phyloP scores from a whole-genome alignment of 2,888 invertebrate genomes.

The Platypus cylindrus region DNA sequence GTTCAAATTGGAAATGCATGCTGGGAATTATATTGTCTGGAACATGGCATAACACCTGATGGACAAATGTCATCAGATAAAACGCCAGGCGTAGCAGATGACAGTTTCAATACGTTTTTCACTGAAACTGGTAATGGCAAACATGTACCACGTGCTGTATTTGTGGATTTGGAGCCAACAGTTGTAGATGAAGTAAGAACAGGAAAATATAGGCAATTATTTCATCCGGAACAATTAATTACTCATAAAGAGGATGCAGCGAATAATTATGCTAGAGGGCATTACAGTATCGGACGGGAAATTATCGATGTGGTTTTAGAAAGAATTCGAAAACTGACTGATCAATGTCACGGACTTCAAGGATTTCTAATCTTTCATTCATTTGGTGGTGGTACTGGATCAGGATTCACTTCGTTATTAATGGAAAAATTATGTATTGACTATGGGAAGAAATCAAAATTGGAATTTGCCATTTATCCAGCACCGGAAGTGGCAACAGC shows the following conservation, averaged over 20 bases:
- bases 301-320: slow-evolving; percentile 81
- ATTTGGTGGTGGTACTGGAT: slow-evolving; percentile 86
- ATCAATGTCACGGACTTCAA: slow-evolving; percentile 83
- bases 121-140: slow-evolving; percentile 90
- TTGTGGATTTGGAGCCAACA: slow-evolving; percentile 90
- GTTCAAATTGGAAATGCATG: slow-evolving; percentile 82
- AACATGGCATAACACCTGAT: slow-evolving; percentile 83
- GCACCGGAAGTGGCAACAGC: slow-evolving; percentile 82
- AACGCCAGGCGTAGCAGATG: slow-evolving; percentile 73
- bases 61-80: slow-evolving; percentile 65
- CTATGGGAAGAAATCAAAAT: slow-evolving; percentile 89
- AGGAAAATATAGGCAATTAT: slow-evolving; percentile 85
- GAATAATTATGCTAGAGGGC: slow-evolving; percentile 93
- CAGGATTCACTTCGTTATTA: slow-evolving; percentile 88
- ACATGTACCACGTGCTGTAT: slow-evolving; percentile 86
- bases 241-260: slow-evolving; percentile 92
- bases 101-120: slow-evolving; percentile 89
- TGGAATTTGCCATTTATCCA: slow-evolving; percentile 92
- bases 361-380: slow-evolving; percentile 94
- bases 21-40: slow-evolving; percentile 76
- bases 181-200: slow-evolving; percentile 88
- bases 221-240: slow-evolving; percentile 91
- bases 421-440: slow-evolving; percentile 93
- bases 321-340: slow-evolving; percentile 39
- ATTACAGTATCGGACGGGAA: slow-evolving; percentile 93